phyloP scores from a whole-genome alignment of 2,113 vertebrate species.

The Burhinus bistriatus region DNA sequence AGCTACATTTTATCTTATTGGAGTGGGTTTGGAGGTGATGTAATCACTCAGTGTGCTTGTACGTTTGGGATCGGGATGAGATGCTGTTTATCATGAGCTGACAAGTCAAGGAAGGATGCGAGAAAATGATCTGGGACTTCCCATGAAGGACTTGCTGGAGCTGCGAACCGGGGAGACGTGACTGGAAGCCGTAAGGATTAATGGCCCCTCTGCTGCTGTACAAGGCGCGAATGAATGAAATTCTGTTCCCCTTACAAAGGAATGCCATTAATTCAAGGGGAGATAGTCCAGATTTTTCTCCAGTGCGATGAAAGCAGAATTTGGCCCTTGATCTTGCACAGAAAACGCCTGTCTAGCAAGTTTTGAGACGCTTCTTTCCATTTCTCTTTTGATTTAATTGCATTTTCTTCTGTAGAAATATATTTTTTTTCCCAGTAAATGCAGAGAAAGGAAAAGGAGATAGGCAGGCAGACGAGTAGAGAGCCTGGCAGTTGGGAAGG shows the following conservation, averaged over 20 bases:
- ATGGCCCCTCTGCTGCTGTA: conserved; percentile 39
- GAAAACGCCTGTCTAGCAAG: background rate
- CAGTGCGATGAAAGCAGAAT: conserved; percentile 32
- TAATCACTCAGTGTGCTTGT: conserved; percentile 41
- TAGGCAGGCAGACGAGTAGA: background rate
- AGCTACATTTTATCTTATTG: conserved; percentile 38
- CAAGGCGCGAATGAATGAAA: conserved; percentile 48
- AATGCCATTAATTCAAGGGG: conserved; percentile 45
- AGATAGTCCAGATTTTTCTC: conserved; percentile 45
- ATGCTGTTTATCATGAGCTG: conserved; percentile 55
- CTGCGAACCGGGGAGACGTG: background rate
- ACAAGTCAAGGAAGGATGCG: conserved; percentile 52
- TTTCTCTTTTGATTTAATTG: background rate
- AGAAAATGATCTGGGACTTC: conserved; percentile 50
- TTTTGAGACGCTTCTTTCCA: background rate
- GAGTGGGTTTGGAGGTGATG: conserved; percentile 16
- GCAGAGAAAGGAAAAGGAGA: background rate
- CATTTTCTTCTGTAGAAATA: background rate
- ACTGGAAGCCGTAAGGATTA: conserved; percentile 50
- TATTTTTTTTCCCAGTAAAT: background rate
- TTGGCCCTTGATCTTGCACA: conserved; percentile 35
- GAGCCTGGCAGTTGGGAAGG: accelerated
- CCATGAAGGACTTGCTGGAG: conserved; percentile 28
- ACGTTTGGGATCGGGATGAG: background rate
- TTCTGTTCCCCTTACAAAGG: conserved; percentile 47